Evolutionary conservation across 1,140 invertebrate species (phyloP).

Genomic region (Drosophila kanapiae): DNA sequence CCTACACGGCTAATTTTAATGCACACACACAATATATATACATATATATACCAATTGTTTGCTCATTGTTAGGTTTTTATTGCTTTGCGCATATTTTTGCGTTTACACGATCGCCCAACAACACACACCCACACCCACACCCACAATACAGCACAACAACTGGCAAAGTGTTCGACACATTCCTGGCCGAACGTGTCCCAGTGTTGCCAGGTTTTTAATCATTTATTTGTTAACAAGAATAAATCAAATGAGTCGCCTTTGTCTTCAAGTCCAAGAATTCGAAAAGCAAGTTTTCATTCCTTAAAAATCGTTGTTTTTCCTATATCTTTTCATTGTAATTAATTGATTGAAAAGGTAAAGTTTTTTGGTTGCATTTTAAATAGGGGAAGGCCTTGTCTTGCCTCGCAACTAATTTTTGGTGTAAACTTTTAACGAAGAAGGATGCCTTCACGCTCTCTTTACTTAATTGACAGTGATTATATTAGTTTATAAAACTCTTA

Average conservation of each 20-base stretch:
- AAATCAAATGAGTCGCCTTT: too few relatives aligned
- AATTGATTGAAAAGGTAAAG: not conserved
- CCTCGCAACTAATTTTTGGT: not conserved
- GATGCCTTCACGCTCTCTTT: not conserved
- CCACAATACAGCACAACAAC: slow-evolving; percentile 18
- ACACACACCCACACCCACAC: slow-evolving; percentile 4
- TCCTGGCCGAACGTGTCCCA: slow-evolving; percentile 15
- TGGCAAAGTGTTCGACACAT: slow-evolving; percentile 46
- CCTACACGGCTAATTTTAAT: slow-evolving; percentile 68
- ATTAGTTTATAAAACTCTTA: slow-evolving; percentile 1
- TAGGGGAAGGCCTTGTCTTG: not conserved
- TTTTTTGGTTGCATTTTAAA: not conserved
- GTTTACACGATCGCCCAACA: slow-evolving; percentile 67
- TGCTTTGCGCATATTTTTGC: slow-evolving; percentile 73
- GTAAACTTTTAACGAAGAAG: not conserved
- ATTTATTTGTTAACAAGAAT: not conserved
- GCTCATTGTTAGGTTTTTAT: slow-evolving; percentile 76
- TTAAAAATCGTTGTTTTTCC: not conserved
- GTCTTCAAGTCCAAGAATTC: too few relatives aligned
- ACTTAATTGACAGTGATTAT: slow-evolving; percentile 3
- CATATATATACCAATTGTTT: slow-evolving; percentile 66
- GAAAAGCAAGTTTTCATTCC: not conserved
- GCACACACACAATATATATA: slow-evolving; percentile 26
- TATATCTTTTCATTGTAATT: not conserved
- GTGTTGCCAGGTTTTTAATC: not conserved